Base-by-base conservation (phyloP, 2,797 vertebrate species). In the Champsocephalus esox region DNA sequence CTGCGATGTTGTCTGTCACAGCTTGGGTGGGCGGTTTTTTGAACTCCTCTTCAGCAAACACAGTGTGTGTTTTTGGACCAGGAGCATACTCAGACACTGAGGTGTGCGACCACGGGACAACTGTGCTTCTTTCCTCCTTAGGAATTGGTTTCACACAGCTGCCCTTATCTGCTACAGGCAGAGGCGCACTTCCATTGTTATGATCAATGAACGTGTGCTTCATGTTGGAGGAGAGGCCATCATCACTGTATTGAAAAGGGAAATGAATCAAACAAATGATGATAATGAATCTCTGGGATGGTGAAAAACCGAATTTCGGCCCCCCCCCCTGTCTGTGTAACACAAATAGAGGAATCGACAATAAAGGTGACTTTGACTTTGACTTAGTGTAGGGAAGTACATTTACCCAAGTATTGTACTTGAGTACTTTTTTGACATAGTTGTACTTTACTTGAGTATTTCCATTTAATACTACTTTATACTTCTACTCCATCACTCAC, bases 211-310 rank as follows among this genome's bases (percentile, higher is more conserved):
- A 66, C 5, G 0, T 44, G 55, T 90, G 80, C 56, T 45, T 0
- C 75, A 83, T 66, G 58, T 78, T 38, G 45, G 75, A 81, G 4
- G 85, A 87, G 3, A 87, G 43, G n/a, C 87, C 88, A 7, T 14
- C 75, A 21, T 78, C 58, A 0, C 88, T 90, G 71, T 3, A 28
- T 28, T 19, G n/a, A 43, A 24, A 57, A 34, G 13, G 12, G 8
- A 41, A 61, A 44, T 48, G 5, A 12, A 38, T 45, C 3, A 2
- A 9, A 49, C 14, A 0, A 6, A 12, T 48, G 1, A 21, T n/a
- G 0, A 24, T 28, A 28, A 28, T 28, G 28, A 5, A 28, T 28
- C 28, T 28, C 28, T 28, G 28, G 4, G 28, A 28, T 28, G 28
- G 28, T 28, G 4, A 28, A 4, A 28, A 28, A 5, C 28, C 28